Evolutionary conservation across 2,113 vertebrate genomes (phyloP).

Genomic region (Lasiurus borealis): DNA sequence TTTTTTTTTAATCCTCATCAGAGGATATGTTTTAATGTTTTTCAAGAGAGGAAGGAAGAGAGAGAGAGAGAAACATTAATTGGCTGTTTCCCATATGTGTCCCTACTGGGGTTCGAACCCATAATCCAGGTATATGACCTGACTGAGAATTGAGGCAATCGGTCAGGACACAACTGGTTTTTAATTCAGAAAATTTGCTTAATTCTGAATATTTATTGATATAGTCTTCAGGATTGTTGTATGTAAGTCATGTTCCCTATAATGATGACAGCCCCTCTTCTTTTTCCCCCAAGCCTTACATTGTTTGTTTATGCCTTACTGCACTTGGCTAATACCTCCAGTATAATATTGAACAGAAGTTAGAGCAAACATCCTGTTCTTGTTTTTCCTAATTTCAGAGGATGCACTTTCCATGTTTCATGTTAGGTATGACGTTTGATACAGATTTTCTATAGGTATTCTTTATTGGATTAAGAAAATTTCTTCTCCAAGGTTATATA

Average conservation of each 20-base stretch:
- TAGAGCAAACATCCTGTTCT: background rate
- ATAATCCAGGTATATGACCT: no score
- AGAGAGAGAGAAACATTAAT: no score
- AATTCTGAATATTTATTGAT: background rate
- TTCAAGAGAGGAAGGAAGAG: no score
- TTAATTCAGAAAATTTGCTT: background rate
- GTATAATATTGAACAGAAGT: background rate
- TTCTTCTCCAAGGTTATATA: background rate
- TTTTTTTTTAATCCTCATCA: no score
- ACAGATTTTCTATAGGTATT: background rate
- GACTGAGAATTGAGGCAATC: no score
- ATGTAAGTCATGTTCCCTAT: background rate
- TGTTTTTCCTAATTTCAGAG: background rate
- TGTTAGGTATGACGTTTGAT: background rate
- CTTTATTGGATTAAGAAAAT: background rate
- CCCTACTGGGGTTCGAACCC: no score
- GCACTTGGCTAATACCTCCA: background rate
- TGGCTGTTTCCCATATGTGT: no score
- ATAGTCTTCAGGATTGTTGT: background rate
- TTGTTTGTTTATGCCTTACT: background rate
- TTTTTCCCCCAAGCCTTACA: background rate
- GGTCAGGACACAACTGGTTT: background rate
- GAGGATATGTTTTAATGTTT: no score
- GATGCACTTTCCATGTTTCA: background rate
- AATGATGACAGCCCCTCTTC: background rate